Evolutionary conservation across 2,888 invertebrate genomes (phyloP).

Genomic region (Erebia aethiops): DNA sequence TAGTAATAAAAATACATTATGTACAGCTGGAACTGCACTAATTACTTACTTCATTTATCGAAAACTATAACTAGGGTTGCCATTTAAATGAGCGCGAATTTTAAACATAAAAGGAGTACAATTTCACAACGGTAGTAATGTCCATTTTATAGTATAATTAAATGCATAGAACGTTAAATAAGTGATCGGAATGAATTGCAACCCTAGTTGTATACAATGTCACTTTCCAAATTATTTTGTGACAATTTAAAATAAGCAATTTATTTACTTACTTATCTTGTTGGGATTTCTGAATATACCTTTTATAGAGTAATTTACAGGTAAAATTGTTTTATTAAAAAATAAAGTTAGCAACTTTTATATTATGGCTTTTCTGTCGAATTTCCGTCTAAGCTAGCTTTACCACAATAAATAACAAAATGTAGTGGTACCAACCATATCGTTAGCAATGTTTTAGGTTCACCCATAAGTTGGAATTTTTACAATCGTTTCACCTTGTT

Average conservation of each 20-base stretch:
- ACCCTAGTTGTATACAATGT: slow-evolving; percentile 23
- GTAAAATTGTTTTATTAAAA: slow-evolving; percentile 4
- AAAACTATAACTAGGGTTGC: slow-evolving; percentile 7
- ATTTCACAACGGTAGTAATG: slow-evolving; percentile 10
- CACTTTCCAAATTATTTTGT: slow-evolving; percentile 25
- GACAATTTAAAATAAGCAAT: slow-evolving; percentile 1
- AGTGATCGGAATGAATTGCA: not conserved
- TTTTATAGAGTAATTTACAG: slow-evolving; percentile 14
- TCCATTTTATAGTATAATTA: slow-evolving; percentile 12
- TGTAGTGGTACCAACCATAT: slow-evolving; percentile 33
- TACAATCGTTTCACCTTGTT: slow-evolving; percentile 31
- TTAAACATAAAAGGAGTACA: slow-evolving; percentile 6
- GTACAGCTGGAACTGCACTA: slow-evolving; percentile 42
- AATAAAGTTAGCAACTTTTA: slow-evolving; percentile 28
- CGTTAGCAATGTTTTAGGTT: slow-evolving; percentile 34
- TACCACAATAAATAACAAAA: slow-evolving; percentile 32
- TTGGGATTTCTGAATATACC: not conserved
- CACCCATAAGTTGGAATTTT: slow-evolving; percentile 30
- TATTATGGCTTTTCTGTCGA: slow-evolving; percentile 36
- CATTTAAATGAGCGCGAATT: slow-evolving; percentile 3
- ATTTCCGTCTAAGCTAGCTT: slow-evolving; percentile 43
- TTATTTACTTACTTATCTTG: slow-evolving; percentile 18
- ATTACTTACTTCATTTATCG: slow-evolving; percentile 26
- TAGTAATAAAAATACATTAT: slow-evolving; percentile 37
- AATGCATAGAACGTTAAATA: slow-evolving; percentile 7